These are phyloP conservation scores for Himalopsyche japonica DNA, from an alignment of 2,888 invertebrate genomes.

Conservation along the genomic window DNA sequence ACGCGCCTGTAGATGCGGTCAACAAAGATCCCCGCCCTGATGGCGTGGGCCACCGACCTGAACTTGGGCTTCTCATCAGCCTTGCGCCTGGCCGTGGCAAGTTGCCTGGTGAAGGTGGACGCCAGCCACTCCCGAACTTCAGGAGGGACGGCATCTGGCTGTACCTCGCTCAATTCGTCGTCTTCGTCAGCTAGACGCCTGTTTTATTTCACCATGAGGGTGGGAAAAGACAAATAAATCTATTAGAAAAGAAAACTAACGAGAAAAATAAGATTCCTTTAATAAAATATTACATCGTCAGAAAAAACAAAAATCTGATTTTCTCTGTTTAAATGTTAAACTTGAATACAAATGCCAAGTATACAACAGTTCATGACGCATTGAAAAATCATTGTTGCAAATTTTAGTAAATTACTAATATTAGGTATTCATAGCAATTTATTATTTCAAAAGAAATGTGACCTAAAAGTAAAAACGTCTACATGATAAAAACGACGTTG, in stretches of 20 bases:
- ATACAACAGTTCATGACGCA: too few relatives aligned
- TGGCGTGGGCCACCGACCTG: slow-evolving; percentile 94
- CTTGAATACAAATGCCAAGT: too few relatives aligned
- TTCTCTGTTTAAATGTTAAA: too few relatives aligned
- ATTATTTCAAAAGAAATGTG: not conserved
- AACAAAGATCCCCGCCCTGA: slow-evolving; percentile 94
- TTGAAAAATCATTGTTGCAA: too few relatives aligned
- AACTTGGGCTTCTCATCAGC: slow-evolving; percentile 86
- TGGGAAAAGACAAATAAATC: not conserved
- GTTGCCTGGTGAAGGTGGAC: slow-evolving; percentile 91
- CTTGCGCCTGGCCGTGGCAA: slow-evolving; percentile 76
- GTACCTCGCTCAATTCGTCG: slow-evolving; percentile 94
- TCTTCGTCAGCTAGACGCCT: slow-evolving; percentile 87
- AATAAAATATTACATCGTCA: too few relatives aligned
- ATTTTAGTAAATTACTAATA: too few relatives aligned
- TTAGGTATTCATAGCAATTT: too few relatives aligned
- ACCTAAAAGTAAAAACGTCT: not conserved
- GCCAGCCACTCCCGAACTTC: slow-evolving; percentile 97
- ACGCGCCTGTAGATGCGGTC: slow-evolving; percentile 89
- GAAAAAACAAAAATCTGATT: too few relatives aligned
- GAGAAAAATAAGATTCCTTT: too few relatives aligned
- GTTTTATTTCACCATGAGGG: slow-evolving; percentile 38
- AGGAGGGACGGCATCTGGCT: slow-evolving; percentile 93
- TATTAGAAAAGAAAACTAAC: too few relatives aligned
- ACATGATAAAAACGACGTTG: too few relatives aligned